A percentile compares a stretch with the other conserved stretches of the same genome.
phyloP scores from a whole-genome alignment of 2,888 invertebrate species.

The Serrognathus titanus region DNA sequence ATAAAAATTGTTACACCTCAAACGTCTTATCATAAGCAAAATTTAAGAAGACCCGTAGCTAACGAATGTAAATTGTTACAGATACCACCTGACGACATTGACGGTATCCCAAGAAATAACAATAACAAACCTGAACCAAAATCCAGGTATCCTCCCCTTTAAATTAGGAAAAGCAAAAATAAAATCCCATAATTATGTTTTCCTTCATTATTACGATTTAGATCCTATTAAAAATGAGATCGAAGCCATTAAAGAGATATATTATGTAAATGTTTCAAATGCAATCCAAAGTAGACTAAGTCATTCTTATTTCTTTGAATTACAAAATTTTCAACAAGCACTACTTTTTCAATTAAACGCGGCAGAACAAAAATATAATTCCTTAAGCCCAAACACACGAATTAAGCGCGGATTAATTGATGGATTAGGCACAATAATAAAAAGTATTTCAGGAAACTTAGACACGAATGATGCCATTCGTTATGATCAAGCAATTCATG shows the following conservation, averaged over 20 bases:
- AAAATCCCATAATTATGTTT: neutral
- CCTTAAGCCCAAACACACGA: neutral
- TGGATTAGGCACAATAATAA: neutral
- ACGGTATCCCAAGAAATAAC: too few relatives aligned
- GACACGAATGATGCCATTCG: neutral
- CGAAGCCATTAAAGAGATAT: too few relatives aligned
- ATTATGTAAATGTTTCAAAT: too few relatives aligned
- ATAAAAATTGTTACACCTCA: too few relatives aligned
- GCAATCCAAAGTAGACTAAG: neutral
- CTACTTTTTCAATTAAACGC: neutral
- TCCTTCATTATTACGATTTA: neutral
- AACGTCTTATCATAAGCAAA: too few relatives aligned
- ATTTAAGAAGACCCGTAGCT: too few relatives aligned
- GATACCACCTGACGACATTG: too few relatives aligned
- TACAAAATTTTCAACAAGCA: neutral
- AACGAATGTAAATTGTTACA: too few relatives aligned
- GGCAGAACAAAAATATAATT: neutral
- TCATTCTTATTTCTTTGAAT: neutral
- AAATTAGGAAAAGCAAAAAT: neutral
- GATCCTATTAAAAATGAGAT: neutral
- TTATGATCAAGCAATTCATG: neutral
- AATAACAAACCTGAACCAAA: too few relatives aligned
- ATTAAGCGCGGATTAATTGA: neutral
- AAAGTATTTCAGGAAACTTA: neutral
- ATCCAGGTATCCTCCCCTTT: too few relatives aligned